Percentiles rank a stretch among this genome's conserved stretches.
These are phyloP conservation scores for Bhutanitis thaidina DNA, from an alignment of 2,888 invertebrate genomes.

Conservation along the genomic window DNA sequence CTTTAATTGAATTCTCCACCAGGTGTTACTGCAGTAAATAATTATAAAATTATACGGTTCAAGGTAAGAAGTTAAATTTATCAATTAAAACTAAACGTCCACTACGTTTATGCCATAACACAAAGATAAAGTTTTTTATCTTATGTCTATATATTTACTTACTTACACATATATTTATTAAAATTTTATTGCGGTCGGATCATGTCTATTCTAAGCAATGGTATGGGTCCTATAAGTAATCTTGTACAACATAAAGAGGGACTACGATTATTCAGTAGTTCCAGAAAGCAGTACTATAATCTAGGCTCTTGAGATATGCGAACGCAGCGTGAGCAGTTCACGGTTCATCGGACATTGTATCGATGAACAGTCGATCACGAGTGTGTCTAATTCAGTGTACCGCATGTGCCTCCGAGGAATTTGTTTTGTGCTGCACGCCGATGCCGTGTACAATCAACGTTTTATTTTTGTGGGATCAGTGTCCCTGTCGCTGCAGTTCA, in stretches of 20 bases:
- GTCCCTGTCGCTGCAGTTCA: constrained; percentile 55
- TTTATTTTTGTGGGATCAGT: constrained; percentile 68
- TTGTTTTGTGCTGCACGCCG: constrained; percentile 70
- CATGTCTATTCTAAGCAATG: too few species aligned
- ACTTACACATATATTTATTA: too few species aligned
- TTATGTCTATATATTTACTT: too few species aligned
- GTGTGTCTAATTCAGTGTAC: constrained; percentile 73
- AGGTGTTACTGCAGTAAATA: constrained; percentile 58
- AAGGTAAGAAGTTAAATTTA: background rate
- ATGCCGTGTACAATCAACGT: constrained; percentile 60
- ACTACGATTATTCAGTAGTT: too few species aligned
- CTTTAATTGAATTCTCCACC: constrained; percentile 62
- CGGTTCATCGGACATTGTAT: constrained; percentile 48
- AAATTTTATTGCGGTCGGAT: too few species aligned
- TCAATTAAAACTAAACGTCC: too few species aligned
- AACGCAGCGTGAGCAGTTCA: constrained; percentile 39
- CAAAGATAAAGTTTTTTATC: too few species aligned
- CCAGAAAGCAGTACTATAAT: background rate
- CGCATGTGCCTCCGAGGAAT: constrained; percentile 69
- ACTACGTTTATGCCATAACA: too few species aligned
- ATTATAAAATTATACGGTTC: constrained; percentile 14
- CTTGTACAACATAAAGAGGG: too few species aligned
- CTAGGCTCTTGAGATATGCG: background rate
- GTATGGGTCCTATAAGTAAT: too few species aligned
- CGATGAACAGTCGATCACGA: constrained; percentile 61